Evolutionary conservation across 2,797 vertebrate genomes (phyloP).

Genomic region (Esox masquinongy): DNA sequence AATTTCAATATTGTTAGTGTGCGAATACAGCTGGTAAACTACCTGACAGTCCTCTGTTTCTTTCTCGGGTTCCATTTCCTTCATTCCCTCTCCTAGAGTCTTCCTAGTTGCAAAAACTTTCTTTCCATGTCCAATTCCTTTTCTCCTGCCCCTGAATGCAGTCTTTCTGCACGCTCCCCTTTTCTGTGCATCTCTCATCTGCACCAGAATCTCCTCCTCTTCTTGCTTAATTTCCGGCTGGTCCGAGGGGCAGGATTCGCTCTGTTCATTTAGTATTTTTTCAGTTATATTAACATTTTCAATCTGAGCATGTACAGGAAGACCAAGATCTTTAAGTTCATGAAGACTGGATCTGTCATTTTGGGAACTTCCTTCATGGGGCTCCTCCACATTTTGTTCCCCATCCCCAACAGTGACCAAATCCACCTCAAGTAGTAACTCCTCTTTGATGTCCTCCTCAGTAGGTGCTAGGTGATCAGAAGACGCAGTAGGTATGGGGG

Average conservation of each 20-base stretch:
- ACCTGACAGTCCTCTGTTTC: conserved; percentile 66
- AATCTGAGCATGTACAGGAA: conserved; percentile 13
- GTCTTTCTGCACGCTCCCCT: conserved; percentile 22
- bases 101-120: conserved; percentile 24
- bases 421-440: conserved; percentile 72
- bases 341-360: conserved; percentile 30
- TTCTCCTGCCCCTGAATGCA: conserved; percentile 33
- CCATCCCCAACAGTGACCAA: conserved; percentile 70
- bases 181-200: conserved; percentile 51
- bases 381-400: conserved; percentile 61
- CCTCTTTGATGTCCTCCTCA: conserved; percentile 72
- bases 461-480: conserved; percentile 37
- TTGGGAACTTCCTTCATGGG: conserved; percentile 30
- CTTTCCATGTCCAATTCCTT: conserved; percentile 36
- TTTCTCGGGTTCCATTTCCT: conserved; percentile 39
- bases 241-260: conserved; percentile 58
- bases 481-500: conserved; percentile 17
- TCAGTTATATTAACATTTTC: conserved; percentile 27
- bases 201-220: conserved; percentile 68
- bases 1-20: conserved; percentile 49
- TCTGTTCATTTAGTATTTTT: conserved; percentile 44
- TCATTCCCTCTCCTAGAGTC: conserved; percentile 18
- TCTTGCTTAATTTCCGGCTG: conserved; percentile 72
- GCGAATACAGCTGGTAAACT: conserved; percentile 61
- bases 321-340: background rate